Evolutionary conservation across 2,888 invertebrate genomes (phyloP), one percentile per base, ranked within the genome.

Genomic region (Anthophora plumipes): DNA sequence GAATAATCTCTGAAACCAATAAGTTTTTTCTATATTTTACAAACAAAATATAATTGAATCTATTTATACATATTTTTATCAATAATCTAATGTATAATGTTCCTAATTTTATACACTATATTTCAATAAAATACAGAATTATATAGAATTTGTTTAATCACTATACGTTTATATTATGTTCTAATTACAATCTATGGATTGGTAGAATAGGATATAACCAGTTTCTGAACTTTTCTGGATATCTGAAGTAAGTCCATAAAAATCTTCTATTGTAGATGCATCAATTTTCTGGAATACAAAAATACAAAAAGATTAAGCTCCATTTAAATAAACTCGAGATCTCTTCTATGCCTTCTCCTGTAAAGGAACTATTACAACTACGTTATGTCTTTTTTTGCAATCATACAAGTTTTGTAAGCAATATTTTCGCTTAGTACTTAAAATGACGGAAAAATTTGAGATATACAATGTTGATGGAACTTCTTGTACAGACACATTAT

Each of bases 201-300:
- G 99, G 95, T 99, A 99, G 95, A 99, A 99, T 91, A 99, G 95
- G 93, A 99, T 99, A 94, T 99, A 99, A 90, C 99, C 99, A 71
- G 99, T 99, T 95, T 99, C 99, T 52, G 99, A 99, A 86, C 99
- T 99, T 94, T 99, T 99, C 94, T 99, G 99, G 93, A 98, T 97
- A 94, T 99, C 99, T 82, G 99, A 98, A 76, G 99, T 98, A 92
- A 99, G 96, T 92, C 99, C 99, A 94, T 99, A 99, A 94, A 99
- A 99, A 94, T 99, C 99, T 95, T 99, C 99, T 94, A 99, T 99
- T 88, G 98, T 97, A 77, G 99, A 98, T 71, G 99, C 98, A 93
- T 99, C 99, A 92, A 99, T 99, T 97, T 99, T 99, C 98, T 99
- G 95, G 20, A 95, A 95, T 85, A 78, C 85, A 85, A 87, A 88